A percentile compares a stretch with the other conserved stretches of the same genome.
Evolutionary conservation across 2,113 vertebrate genomes (phyloP).

Genomic region (Tonatia bakeri): DNA sequence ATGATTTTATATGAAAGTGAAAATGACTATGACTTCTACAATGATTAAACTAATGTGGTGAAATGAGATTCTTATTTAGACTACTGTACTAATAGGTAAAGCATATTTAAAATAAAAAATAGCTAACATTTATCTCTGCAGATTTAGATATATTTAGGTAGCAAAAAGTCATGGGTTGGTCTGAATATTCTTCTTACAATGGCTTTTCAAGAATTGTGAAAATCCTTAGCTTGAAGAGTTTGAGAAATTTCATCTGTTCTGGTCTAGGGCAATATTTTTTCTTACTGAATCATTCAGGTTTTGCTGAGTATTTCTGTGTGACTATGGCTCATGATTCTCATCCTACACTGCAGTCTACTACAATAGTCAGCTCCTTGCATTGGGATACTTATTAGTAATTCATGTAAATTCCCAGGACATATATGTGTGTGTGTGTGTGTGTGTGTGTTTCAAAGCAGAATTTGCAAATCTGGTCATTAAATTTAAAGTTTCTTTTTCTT

Average conservation of each 20-base stretch:
- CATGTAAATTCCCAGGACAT: background rate
- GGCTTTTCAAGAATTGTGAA: background rate
- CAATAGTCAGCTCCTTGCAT: background rate
- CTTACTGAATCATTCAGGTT: background rate
- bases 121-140: background rate
- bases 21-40: background rate
- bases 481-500: background rate
- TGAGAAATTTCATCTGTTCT: background rate
- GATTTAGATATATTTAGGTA: background rate
- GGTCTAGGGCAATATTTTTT: background rate
- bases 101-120: background rate
- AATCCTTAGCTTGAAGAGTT: background rate
- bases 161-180: background rate
- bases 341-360: background rate
- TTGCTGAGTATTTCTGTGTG: background rate
- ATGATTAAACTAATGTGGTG: background rate
- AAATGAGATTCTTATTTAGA: background rate
- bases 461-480: background rate
- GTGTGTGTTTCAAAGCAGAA: background rate
- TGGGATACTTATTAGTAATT: background rate
- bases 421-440: too few relatives aligned
- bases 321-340: background rate
- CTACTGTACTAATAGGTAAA: background rate
- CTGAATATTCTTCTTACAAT: background rate
- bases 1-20: background rate